Evolutionary conservation across 2,888 invertebrate genomes (phyloP).

Genomic region (Conomelus anceps): DNA sequence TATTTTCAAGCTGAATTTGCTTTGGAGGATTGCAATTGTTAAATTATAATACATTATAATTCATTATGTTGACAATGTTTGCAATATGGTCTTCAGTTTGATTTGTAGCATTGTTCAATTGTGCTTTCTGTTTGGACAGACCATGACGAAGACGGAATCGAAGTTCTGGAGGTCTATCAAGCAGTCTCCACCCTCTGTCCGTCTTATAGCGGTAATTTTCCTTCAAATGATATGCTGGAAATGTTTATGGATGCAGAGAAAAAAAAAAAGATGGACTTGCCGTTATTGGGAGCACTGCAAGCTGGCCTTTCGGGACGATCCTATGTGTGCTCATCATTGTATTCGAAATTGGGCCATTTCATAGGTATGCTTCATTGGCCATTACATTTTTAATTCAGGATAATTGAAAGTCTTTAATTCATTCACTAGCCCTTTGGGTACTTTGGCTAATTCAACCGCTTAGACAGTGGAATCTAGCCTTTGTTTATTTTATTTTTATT

Average conservation of each 20-base stretch:
- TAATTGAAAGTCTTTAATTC: too few species aligned
- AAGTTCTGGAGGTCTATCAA: constrained; percentile 50
- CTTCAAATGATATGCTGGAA: constrained; percentile 44
- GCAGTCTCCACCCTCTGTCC: constrained; percentile 47
- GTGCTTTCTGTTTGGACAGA: neutral
- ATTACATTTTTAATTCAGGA: too few species aligned
- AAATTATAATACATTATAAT: too few species aligned
- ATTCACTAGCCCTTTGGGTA: too few species aligned
- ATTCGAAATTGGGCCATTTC: constrained; percentile 49
- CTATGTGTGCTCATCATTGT: constrained; percentile 49
- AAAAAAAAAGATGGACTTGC: constrained; percentile 42
- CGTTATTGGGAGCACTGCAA: constrained; percentile 47
- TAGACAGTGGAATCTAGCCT: too few species aligned
- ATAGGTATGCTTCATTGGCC: constrained; percentile 46
- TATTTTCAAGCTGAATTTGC: neutral
- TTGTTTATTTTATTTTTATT: too few species aligned
- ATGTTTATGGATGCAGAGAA: constrained; percentile 41
- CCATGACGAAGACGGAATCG: constrained; percentile 45
- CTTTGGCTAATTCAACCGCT: too few species aligned
- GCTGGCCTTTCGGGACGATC: constrained; percentile 51
- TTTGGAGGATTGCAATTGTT: too few species aligned
- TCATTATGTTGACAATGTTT: too few species aligned
- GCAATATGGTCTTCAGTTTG: too few species aligned
- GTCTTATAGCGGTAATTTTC: constrained; percentile 43
- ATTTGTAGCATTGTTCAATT: too few species aligned